A percentile compares a stretch with the other conserved stretches of the same genome.
phyloP scores from a whole-genome alignment of 2,113 vertebrate species.

The Gallinago paraguaiae region DNA sequence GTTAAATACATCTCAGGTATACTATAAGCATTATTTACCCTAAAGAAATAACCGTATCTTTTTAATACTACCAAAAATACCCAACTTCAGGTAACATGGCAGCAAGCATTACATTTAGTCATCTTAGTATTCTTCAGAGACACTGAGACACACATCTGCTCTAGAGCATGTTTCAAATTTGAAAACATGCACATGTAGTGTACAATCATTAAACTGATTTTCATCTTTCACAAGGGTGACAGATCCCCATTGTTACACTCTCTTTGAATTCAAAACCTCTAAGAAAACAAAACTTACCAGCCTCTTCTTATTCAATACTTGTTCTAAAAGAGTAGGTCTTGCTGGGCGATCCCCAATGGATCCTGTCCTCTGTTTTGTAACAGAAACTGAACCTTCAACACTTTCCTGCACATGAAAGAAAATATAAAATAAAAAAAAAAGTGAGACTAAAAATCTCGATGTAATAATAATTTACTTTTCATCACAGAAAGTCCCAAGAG shows the following conservation, averaged over 20 bases:
- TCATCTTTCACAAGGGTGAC: background rate
- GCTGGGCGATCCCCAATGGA: conserved; percentile 91
- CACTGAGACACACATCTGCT: background rate
- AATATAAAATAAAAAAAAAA: background rate
- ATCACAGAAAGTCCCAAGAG: background rate
- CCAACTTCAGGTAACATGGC: background rate
- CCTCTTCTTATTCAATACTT: conserved; percentile 97
- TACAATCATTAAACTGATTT: background rate
- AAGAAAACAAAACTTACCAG: conserved; percentile 79
- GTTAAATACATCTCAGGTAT: background rate
- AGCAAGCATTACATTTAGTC: background rate
- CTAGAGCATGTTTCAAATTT: background rate
- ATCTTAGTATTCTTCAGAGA: background rate
- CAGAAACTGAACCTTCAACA: conserved; percentile 88
- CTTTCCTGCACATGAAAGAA: conserved; percentile 78
- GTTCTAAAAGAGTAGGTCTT: conserved; percentile 93
- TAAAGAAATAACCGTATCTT: background rate
- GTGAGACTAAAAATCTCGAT: background rate
- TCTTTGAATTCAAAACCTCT: background rate
- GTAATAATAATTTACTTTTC: background rate
- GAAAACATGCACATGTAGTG: background rate
- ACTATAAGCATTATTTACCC: background rate
- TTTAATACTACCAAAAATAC: background rate
- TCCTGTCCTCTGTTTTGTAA: conserved; percentile 91
- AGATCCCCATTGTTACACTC: background rate